Conservation (phyloP, 2,797 vertebrate species). For the Anas acuta region DNA sequence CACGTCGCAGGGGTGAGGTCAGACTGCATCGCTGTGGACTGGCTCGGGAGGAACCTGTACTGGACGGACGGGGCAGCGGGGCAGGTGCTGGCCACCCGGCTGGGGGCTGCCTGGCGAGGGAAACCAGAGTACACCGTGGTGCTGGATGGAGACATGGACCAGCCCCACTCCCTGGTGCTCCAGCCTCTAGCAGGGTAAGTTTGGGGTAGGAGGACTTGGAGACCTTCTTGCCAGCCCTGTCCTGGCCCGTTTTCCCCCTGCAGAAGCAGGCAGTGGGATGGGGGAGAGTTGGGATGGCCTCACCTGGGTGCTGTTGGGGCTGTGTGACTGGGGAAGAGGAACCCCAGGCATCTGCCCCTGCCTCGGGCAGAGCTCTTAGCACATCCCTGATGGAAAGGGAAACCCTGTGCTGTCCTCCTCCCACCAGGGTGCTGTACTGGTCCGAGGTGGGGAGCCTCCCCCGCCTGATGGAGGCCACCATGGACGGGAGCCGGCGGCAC, state of each 20-base stretch:
- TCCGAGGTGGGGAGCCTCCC: conserved; percentile 86
- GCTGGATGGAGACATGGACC: conserved; percentile 84
- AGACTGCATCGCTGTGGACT: conserved; percentile 89
- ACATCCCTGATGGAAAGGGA: not conserved
- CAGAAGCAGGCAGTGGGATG: not conserved
- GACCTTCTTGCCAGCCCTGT: not conserved
- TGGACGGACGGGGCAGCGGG: conserved; percentile 88
- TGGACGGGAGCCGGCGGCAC: conserved; percentile 87
- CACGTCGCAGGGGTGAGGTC: conserved; percentile 85
- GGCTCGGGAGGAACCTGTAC: conserved; percentile 92
- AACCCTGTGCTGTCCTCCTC: not conserved
- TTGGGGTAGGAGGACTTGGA: not conserved
- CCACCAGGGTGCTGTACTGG: conserved; percentile 89
- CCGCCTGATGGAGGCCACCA: conserved; percentile 84
- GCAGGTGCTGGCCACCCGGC: conserved; percentile 84
- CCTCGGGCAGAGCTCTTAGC: not conserved
- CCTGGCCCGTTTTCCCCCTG: not conserved
- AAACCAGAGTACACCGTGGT: conserved; percentile 82
- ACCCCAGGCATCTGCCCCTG: not conserved
- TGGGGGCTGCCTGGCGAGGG: conserved; percentile 74
- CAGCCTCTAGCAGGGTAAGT: conserved; percentile 86
- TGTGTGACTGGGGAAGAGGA: not conserved
- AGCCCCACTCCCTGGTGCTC: conserved; percentile 86
- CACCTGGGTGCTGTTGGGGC: not conserved
- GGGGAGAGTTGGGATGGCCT: not conserved